Evolutionary conservation across 2,797 vertebrate species (phyloP), one percentile per base, ranked within the genome.

Genomic region (Lepilemur ruficaudatus): DNA sequence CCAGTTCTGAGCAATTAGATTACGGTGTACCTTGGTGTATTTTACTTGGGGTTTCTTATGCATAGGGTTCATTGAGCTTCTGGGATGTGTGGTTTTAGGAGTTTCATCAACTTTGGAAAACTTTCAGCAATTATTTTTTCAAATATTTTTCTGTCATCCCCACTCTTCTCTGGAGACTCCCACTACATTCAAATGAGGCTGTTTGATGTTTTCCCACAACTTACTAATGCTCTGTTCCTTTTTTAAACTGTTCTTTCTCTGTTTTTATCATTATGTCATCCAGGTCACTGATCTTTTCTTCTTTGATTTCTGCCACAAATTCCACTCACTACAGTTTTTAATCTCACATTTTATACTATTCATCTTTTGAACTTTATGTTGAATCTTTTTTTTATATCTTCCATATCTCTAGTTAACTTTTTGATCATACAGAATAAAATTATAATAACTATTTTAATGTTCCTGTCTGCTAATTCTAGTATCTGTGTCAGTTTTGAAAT

Each of bases 281-380:
- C 30, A 35, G 28, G 38, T 91, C n/a, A 69, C 63, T 89, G 82
- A 83, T 76, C 17, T 83, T 92, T 92, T 90, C 55, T 91, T 61
- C n/a, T 95, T 69, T 69, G 55, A 78, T 4, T 0, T 89, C 93
- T 83, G 17, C 18, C 46, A 63, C n/a, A 89, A 65, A 91, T 91
- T 2, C 69, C 43, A 94, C 5, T 23, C 25, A 67, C 14, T 55
- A 1, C 18, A 78, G 35, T 20, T 85, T 96, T 93, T 85, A 90
- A 95, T 83, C 17, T 93, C 32, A 59, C 1, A 50, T 50, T 81
- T 96, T 35, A 70, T 80, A 92, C 55, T 41, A 73, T 50, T 81
- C 57, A 83, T 57, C 63, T 89, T 96, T 76, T 82, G n/a, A 95
- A 83, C 48, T 83, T 93, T 59, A 46, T 82, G 11, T 59, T 78